Base-by-base conservation (phyloP, 2,888 invertebrate genomes). In the Brachycybe producta region DNA sequence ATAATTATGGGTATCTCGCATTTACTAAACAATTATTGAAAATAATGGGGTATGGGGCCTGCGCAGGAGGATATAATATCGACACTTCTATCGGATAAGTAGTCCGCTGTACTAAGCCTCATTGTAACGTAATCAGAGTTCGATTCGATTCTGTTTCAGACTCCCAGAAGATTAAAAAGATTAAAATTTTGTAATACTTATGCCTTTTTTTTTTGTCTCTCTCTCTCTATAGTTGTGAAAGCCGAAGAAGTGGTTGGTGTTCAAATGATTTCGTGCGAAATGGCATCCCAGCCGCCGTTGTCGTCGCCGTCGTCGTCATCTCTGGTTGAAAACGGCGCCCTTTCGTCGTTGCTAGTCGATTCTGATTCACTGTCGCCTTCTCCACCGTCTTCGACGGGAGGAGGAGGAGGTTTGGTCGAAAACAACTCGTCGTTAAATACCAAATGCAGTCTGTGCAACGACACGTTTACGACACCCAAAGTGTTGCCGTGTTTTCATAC, bases 401-500 rank as follows among this genome's bases (percentile, higher is more conserved):
- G n/a, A 11, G 32, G 32, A 11, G 32, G 32, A 11, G 32, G 32
- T n/a, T 32, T n/a, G 32, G n/a, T n/a, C 32, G 11, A 11, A 32
- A 32, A 32, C 32, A 45, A 32, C 34, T n/a, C 23, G n/a, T 13
- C 45, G 2, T 8, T 45, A 21, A 45, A 35, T 24, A 63, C 65
- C 36, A 65, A 66, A 65, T 83, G 82, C 68, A 74, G 75, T 51
- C 74, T 82, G 66, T 84, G 84, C 74, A 77, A 79, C 68, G 84
- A 85, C 65, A 77, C 79, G 44, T 81, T 77, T 65, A 73, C 76
- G 61, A 78, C 79, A 62, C 80, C 82, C 21, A 81, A 82, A 72
- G 78, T 83, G 60, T 73, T 84, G 61, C 76, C 81, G 65, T 85
- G 84, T 73, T 80, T 80, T 65, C 87, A 87, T 71, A 82, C 82